phyloP scores from a whole-genome alignment of 2,888 invertebrate genomes.

The Drosophila subquinaria region DNA sequence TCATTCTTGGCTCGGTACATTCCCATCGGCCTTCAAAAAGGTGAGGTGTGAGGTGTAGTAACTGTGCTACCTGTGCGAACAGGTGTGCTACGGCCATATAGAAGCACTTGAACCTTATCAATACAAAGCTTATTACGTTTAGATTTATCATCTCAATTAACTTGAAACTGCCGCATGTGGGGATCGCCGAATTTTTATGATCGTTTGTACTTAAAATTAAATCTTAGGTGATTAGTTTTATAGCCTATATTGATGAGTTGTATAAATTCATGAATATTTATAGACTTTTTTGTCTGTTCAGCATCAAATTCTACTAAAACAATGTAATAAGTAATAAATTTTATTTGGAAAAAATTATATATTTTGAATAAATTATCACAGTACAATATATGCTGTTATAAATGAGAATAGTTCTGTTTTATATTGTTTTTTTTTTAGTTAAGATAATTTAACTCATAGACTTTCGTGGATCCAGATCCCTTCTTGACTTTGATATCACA shows the following conservation, averaged over 20 bases:
- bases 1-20: constrained; percentile 55
- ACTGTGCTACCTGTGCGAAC: constrained; percentile 29
- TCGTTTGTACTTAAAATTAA: constrained; percentile 50
- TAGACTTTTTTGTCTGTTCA: background rate
- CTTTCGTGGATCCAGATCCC: constrained; percentile 20
- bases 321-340: background rate
- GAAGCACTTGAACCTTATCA: constrained; percentile 35
- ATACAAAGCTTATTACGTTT: constrained; percentile 40
- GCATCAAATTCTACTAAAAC: background rate
- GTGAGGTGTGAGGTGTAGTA: constrained; percentile 2
- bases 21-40: constrained; percentile 50
- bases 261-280: constrained; percentile 16
- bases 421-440: constrained; percentile 12
- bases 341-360: constrained; percentile 4
- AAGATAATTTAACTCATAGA: constrained; percentile 61
- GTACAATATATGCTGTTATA: constrained; percentile 32
- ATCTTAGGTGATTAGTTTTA: constrained; percentile 43
- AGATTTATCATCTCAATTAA: constrained; percentile 42
- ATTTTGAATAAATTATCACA: constrained; percentile 58
- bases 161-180: constrained; percentile 18
- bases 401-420: background rate
- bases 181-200: constrained; percentile 33
- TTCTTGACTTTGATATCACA: constrained; percentile 84
- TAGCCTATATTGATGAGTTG: constrained; percentile 14
- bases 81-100: constrained; percentile 56